phyloP scores from a whole-genome alignment of 2,888 invertebrate species.

The Clusia tigrina region DNA sequence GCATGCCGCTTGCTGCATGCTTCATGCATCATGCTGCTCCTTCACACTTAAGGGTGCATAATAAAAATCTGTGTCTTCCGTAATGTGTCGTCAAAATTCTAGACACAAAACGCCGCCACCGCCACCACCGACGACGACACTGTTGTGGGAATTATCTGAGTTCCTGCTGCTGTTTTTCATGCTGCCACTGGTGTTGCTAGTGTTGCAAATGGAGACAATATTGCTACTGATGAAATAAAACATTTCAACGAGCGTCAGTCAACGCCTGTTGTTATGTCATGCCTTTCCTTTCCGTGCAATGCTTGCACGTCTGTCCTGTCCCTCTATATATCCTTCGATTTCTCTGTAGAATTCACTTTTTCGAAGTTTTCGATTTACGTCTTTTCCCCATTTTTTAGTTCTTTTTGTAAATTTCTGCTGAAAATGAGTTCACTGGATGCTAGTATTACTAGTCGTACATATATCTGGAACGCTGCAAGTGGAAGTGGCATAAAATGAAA shows the following conservation, averaged over 20 bases:
- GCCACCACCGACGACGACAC: too few relatives aligned
- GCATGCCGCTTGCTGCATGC: too few relatives aligned
- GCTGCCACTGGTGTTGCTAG: neutral
- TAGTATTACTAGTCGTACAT: neutral
- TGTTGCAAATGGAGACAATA: slow-evolving; percentile 29
- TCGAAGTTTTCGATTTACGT: neutral
- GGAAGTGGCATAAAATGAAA: too few relatives aligned
- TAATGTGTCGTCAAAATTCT: neutral
- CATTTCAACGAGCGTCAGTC: slow-evolving; percentile 30
- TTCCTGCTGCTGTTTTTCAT: neutral
- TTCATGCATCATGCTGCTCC: too few relatives aligned
- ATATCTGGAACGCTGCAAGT: too few relatives aligned
- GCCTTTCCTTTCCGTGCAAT: neutral
- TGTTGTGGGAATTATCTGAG: neutral
- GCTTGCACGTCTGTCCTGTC: neutral
- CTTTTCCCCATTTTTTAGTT: neutral
- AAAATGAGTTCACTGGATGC: neutral
- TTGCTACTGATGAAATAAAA: slow-evolving; percentile 35
- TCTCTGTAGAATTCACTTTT: neutral
- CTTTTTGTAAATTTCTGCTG: neutral
- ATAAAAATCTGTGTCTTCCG: too few relatives aligned
- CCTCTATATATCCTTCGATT: neutral
- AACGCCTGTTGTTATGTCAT: slow-evolving; percentile 5
- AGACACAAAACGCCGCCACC: slow-evolving; percentile 5
- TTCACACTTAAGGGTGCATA: too few relatives aligned